These are phyloP conservation scores for Muraenolepis orangiensis DNA, from an alignment of 2,797 vertebrate species.

Conservation along the genomic window DNA sequence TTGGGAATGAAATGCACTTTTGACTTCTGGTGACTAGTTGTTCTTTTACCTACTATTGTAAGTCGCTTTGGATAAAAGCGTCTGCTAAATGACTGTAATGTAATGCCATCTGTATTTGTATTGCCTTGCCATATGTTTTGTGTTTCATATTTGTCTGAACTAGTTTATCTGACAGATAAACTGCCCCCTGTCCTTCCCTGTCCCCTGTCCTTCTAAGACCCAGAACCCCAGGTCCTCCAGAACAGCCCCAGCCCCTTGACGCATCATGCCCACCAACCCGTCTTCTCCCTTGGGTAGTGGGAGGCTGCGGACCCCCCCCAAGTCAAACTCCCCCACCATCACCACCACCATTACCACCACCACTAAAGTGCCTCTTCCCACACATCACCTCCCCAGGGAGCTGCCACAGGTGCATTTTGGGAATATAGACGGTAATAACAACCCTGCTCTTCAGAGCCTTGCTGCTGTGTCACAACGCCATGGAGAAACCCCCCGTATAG, in stretches of 20 bases:
- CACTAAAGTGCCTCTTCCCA: slow-evolving; percentile 80
- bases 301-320: slow-evolving; percentile 65
- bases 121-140: background rate
- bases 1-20: no score
- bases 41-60: no score
- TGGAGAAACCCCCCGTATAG: background rate
- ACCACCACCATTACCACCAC: slow-evolving; percentile 21
- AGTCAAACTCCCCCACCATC: slow-evolving; percentile 55
- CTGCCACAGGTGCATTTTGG: background rate
- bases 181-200: slow-evolving; percentile 16
- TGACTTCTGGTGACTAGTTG: no score
- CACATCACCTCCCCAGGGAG: background rate
- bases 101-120: no score
- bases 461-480: background rate
- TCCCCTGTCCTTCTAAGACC: slow-evolving; percentile 43
- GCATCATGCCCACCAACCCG: slow-evolving; percentile 75
- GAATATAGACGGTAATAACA: background rate
- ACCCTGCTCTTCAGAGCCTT: background rate
- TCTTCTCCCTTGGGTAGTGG: slow-evolving; percentile 66
- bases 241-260: slow-evolving; percentile 16
- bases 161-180: no score
- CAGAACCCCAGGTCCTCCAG: slow-evolving; percentile 15
- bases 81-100: no score
- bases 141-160: background rate
- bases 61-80: no score